Base-by-base conservation (phyloP, 2,888 invertebrate species). In the Xylocampa areola region DNA sequence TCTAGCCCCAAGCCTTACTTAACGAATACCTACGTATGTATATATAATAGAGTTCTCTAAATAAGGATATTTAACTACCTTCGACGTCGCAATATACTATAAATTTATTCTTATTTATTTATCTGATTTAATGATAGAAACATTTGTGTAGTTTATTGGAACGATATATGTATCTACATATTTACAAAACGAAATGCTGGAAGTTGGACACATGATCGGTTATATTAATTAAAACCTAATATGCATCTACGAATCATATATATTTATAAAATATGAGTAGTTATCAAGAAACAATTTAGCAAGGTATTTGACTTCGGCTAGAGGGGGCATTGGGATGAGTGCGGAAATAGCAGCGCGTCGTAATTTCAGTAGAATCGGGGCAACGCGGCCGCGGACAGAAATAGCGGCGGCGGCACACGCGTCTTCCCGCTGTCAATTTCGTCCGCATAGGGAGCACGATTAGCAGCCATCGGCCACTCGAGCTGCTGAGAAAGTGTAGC, bases 351-450 rank as follows among this genome's bases (percentile, higher is more conserved):
- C 90, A 81, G 73, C 87, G 85, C 88, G 89, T 87, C 87, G 90
- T 94, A 94, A 93, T 93, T 94, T 94, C 92, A 93, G 92, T 94
- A 87, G 86, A 94, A 94, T 91, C 94, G 90, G 94, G 94, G 94
- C 94, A 94, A 94, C 91, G 82, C 91, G 91, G 92, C 87, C 93
- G 88, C 89, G 88, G 84, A 91, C 91, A 84, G 88, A 93, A 94
- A 94, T 94, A 94, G 92, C 85, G 87, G 67, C 84, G 88, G 82
- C 88, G 83, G 89, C 86, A 86, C 87, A 84, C 85, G 90, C 89
- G 88, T 88, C 88, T 89, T 86, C 82, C 79, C 87, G 80, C 91
- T 89, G 91, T 87, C 91, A 92, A 94, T 92, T 91, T 91, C 89
- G 86, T 90, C 90, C 91, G 88, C 88, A 89, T 92, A 91, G 94